Conservation (phyloP, 2,888 invertebrate genomes). For the Ferdinandea cuprea region DNA sequence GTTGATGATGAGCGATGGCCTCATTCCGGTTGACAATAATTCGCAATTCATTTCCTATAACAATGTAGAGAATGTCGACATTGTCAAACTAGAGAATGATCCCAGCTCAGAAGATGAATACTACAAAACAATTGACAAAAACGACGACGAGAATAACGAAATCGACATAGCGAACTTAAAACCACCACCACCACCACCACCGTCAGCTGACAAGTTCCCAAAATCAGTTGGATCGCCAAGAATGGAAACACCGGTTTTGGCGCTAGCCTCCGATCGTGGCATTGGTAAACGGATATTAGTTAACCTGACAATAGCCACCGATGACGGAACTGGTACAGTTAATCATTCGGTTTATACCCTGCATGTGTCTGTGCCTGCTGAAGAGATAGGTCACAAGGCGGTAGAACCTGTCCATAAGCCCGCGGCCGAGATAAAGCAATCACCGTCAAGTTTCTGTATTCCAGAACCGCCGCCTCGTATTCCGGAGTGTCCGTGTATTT, state of each 20-base stretch:
- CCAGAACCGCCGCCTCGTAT: constrained; percentile 82
- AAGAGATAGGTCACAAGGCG: constrained; percentile 76
- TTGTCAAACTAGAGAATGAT: constrained; percentile 80
- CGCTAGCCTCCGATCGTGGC: constrained; percentile 77
- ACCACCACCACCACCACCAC: too few relatives aligned
- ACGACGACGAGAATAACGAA: constrained; percentile 32
- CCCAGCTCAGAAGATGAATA: constrained; percentile 78
- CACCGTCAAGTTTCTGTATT: constrained; percentile 77
- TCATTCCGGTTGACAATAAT: constrained; percentile 74
- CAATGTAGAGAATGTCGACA: constrained; percentile 79
- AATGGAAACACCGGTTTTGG: constrained; percentile 27
- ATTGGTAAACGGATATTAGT: constrained; percentile 87
- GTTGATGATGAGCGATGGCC: constrained; percentile 81
- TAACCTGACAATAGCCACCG: constrained; percentile 92
- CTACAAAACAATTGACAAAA: constrained; percentile 78
- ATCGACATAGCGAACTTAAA: constrained; percentile 49
- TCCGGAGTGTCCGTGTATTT: constrained; percentile 82
- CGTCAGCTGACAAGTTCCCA: background rate
- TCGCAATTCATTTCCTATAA: constrained; percentile 50
- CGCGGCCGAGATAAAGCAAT: constrained; percentile 46
- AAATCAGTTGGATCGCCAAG: constrained; percentile 32
- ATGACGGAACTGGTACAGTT: constrained; percentile 84
- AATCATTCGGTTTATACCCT: constrained; percentile 90
- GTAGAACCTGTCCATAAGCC: constrained; percentile 29
- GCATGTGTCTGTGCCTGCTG: constrained; percentile 91